Conservation (phyloP, 2,888 invertebrate genomes). For the Netelia melanura region DNA sequence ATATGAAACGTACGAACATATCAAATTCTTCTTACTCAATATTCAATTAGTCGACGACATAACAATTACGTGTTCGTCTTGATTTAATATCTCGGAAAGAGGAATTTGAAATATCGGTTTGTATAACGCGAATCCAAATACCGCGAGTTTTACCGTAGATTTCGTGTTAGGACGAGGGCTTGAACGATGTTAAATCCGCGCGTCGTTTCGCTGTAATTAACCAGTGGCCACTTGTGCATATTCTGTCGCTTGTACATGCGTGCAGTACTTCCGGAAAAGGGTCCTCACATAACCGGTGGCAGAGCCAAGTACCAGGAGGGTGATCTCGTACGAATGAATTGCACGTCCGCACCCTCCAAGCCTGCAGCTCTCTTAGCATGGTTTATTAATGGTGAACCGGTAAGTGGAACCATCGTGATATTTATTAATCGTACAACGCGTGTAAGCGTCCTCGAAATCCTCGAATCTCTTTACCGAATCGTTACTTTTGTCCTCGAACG, state of each 20-base stretch:
- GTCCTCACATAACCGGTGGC: conserved; percentile 87
- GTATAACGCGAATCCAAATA: not conserved
- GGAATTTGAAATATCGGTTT: not conserved
- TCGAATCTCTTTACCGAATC: conserved; percentile 4
- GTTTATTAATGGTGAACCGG: conserved; percentile 88
- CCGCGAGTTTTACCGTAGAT: not conserved
- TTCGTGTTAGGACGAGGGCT: not conserved
- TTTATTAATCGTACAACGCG: conserved; percentile 54
- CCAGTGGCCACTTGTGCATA: conserved; percentile 42
- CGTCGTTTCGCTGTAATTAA: conserved; percentile 32
- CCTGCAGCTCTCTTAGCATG: conserved; percentile 87
- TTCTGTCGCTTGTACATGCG: conserved; percentile 50
- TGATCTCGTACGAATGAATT: conserved; percentile 87
- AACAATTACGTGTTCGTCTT: no score
- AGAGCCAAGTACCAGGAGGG: conserved; percentile 87
- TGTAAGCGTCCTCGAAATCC: conserved; percentile 8
- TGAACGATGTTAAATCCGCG: conserved; percentile 37
- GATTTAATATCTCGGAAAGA: not conserved
- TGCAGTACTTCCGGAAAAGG: conserved; percentile 87
- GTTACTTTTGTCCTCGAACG: not conserved
- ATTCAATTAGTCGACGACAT: no score
- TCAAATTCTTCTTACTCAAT: no score
- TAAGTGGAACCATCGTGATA: conserved; percentile 71
- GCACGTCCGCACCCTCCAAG: conserved; percentile 88
- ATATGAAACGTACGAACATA: no score